Percentiles rank a stretch among this genome's conserved stretches.
phyloP scores from a whole-genome alignment of 1,140 invertebrate genomes.

The Zaprionus kolodkinae region DNA sequence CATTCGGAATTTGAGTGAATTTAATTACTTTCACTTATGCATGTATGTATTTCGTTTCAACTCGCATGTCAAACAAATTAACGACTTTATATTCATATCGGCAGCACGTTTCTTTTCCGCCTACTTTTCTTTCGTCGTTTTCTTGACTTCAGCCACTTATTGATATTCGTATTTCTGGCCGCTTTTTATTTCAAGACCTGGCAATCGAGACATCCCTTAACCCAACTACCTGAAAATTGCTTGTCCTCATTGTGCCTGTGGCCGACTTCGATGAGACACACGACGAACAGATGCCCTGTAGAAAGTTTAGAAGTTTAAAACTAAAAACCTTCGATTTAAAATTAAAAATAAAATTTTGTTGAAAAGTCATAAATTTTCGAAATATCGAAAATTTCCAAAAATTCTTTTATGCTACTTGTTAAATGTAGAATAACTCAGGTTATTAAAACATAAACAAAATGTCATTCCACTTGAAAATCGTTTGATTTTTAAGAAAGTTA shows the following conservation, averaged over 20 bases:
- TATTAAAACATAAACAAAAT: too few species aligned
- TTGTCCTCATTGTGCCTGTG: background rate
- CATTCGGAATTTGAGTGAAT: constrained; percentile 23
- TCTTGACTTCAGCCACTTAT: constrained; percentile 1
- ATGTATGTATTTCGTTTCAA: constrained; percentile 10
- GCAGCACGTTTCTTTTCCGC: constrained; percentile 3
- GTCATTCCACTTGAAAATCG: too few species aligned
- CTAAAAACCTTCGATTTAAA: too few species aligned
- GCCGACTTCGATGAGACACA: background rate
- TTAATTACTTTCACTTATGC: constrained; percentile 17
- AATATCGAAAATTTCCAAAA: too few species aligned
- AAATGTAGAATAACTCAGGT: too few species aligned
- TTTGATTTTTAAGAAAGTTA: too few species aligned
- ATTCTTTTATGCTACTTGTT: too few species aligned
- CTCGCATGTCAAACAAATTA: constrained; percentile 18
- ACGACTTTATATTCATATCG: constrained; percentile 4
- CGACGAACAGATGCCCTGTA: background rate
- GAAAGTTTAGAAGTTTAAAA: too few species aligned
- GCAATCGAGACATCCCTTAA: constrained; percentile 6
- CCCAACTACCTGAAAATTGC: background rate
- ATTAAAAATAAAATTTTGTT: too few species aligned
- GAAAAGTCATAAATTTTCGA: too few species aligned
- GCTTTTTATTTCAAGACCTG: constrained; percentile 2
- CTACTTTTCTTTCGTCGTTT: background rate
- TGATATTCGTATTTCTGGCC: constrained; percentile 6